Evolutionary conservation across 2,113 vertebrate species (phyloP).

Genomic region (Eclectus roratus): DNA sequence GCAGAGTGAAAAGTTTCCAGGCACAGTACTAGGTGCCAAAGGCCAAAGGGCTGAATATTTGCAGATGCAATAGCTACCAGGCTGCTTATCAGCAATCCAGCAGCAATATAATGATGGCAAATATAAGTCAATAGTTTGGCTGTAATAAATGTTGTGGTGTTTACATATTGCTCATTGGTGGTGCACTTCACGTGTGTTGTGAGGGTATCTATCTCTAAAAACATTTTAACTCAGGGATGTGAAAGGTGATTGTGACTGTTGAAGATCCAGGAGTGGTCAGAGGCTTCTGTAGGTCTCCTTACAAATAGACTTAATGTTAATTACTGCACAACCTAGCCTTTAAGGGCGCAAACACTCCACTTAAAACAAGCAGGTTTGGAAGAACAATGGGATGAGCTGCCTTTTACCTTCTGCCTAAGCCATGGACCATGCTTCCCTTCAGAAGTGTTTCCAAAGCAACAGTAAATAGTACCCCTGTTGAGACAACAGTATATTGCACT

Average conservation of each 20-base stretch:
- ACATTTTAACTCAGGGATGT: neutral
- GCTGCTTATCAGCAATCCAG: neutral
- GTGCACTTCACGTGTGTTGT: rapidly evolving
- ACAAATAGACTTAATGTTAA: neutral
- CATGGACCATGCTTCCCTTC: neutral
- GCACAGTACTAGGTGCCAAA: neutral
- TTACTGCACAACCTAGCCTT: neutral
- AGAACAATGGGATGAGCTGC: neutral
- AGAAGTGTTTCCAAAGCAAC: neutral
- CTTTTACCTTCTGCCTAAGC: neutral
- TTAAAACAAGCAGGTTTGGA: neutral
- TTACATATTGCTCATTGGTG: rapidly evolving
- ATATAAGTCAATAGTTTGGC: rapidly evolving
- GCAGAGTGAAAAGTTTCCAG: neutral
- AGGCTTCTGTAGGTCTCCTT: neutral
- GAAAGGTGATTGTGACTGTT: neutral
- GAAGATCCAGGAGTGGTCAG: rapidly evolving
- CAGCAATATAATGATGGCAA: neutral
- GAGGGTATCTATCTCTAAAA: neutral
- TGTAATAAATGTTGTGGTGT: neutral
- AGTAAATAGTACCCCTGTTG: constrained; percentile 9
- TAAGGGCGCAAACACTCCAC: rapidly evolving
- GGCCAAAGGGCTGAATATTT: neutral
- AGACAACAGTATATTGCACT: neutral
- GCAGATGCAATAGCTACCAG: neutral